Evolutionary conservation across 1,140 invertebrate species (phyloP), one percentile per base, ranked within the genome.

Genomic region (Drosophila sp.): DNA sequence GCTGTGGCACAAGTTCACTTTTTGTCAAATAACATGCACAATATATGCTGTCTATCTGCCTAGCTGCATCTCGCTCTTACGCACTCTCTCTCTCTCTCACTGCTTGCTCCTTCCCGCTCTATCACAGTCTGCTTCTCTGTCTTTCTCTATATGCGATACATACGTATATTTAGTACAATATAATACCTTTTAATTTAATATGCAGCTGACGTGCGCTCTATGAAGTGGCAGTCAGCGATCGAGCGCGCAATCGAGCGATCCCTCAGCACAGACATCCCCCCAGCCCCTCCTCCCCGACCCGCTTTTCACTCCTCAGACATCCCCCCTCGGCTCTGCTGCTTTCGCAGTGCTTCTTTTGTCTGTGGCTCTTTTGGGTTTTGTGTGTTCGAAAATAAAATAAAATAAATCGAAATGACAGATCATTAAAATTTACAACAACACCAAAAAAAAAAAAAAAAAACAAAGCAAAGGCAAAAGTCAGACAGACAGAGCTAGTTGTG

Each of bases 371-470:
- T 76, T 58, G 56, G 76, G 41, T 53, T 62, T 62, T 73, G 41
- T 56, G 25, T 69, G 48, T 80, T 87, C 76, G 83, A 87, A 89
- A 87, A 89, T 87, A 87, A 86, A 90, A 90, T 90, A 90, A 90
- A 90, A 90, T 90, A 90, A 90, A 90, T 90, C 89, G 89, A 90
- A 90, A 90, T 90, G 89, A 90, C 89, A 90, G 89, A 90, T 90
- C 89, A 84, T 90, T 90, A 90, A 90, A 90, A 89, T 87, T 89
- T 87, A 87, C 83, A 87, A 82, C 78, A 86, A 87, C 82, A 82
- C 54, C 50, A 74, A 59, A 45, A 46, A 53, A 43, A 25, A 58
- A 25, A 62, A 46, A 36, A 61, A 51, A 50, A 61, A 34, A 59
- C n/a, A 65, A 18, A 54, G 16, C 40, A 43, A 21, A 63, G 53